These are phyloP conservation scores for Pipa parva DNA, from an alignment of 2,113 vertebrate species.

Conservation along the genomic window DNA sequence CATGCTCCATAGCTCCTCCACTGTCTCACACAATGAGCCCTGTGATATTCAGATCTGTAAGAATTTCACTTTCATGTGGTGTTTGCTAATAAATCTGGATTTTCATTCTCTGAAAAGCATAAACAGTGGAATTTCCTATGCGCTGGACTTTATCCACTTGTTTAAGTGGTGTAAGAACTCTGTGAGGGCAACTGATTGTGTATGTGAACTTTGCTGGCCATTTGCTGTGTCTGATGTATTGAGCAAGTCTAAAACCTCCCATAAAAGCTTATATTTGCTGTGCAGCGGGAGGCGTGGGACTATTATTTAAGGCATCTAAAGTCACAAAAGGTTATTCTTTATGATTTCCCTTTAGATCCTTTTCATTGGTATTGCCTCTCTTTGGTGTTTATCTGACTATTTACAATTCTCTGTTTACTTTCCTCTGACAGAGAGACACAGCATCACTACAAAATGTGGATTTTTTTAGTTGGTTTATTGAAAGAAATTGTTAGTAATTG, in stretches of 20 bases:
- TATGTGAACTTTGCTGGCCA: too few relatives aligned
- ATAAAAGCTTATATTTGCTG: not conserved
- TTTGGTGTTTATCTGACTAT: conserved; percentile 6
- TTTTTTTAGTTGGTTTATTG: too few relatives aligned
- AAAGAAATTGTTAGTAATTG: too few relatives aligned
- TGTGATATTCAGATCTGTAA: too few relatives aligned
- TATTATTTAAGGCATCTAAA: not conserved
- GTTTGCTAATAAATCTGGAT: not conserved
- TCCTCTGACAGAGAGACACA: conserved; percentile 1
- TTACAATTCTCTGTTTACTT: conserved; percentile 8
- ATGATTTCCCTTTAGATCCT: not conserved
- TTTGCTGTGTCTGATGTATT: too few relatives aligned
- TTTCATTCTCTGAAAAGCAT: too few relatives aligned
- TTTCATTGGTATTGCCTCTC: not conserved
- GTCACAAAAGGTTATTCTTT: conserved; percentile 2
- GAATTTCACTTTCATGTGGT: not conserved
- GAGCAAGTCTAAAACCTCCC: conserved; percentile 12
- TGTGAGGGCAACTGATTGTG: too few relatives aligned
- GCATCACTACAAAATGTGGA: not conserved
- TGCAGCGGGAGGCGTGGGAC: not conserved
- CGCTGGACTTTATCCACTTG: not conserved
- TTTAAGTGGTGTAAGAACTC: not conserved
- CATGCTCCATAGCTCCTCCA: too few relatives aligned
- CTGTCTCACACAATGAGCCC: too few relatives aligned
- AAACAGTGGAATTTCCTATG: too few relatives aligned